Evolutionary conservation across 53 echinoderm and acorn worm species (phyloP).

Genomic region (Temnopleurus reevesii): DNA sequence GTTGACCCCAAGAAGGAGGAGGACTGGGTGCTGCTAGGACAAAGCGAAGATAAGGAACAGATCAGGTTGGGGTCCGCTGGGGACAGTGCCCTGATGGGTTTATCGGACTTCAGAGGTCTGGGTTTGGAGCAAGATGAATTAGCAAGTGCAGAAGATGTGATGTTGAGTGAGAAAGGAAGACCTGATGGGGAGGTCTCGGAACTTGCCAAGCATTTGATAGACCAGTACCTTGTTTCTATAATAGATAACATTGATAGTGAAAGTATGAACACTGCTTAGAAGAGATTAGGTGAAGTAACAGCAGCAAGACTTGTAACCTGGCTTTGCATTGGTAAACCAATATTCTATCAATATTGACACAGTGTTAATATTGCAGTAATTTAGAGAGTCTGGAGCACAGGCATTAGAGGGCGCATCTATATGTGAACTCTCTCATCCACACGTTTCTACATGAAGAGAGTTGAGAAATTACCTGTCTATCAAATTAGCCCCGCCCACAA

Average conservation of each 20-base stretch:
- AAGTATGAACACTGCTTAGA: background rate
- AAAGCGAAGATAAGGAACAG: background rate
- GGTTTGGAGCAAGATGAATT: background rate
- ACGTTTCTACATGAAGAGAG: too few species aligned
- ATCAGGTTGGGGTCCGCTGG: background rate
- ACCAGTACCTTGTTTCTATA: conserved; percentile 38
- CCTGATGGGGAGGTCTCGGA: background rate
- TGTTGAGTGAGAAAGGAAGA: background rate
- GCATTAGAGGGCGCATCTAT: too few species aligned
- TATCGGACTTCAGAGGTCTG: conserved; percentile 17
- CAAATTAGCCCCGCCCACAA: too few species aligned
- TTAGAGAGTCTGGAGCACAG: too few species aligned
- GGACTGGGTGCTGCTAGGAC: conserved; percentile 39
- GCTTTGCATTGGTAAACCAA: too few species aligned
- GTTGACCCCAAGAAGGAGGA: background rate
- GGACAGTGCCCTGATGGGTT: background rate
- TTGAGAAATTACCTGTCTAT: too few species aligned
- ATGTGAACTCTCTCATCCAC: too few species aligned
- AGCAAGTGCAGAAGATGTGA: background rate
- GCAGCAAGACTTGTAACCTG: too few species aligned
- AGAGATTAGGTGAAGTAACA: too few species aligned
- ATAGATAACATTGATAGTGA: conserved; percentile 19
- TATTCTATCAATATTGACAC: too few species aligned
- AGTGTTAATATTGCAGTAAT: too few species aligned
- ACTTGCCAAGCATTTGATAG: conserved; percentile 45